phyloP scores from a whole-genome alignment of 2,888 invertebrate species.

The Scaptomyza cyrtandrae region DNA sequence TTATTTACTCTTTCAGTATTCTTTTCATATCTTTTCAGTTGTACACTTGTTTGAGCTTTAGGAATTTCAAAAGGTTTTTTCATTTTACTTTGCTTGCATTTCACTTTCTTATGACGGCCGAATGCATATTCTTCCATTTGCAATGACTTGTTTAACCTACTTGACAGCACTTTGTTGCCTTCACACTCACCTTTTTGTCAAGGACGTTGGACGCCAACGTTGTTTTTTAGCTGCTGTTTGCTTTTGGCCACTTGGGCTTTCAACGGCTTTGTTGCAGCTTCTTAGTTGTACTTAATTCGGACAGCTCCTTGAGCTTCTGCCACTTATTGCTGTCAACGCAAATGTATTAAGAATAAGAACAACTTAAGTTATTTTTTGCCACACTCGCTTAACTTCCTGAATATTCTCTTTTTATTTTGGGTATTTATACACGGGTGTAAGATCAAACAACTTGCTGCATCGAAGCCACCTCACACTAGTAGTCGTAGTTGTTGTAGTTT shows the following conservation, averaged over 20 bases:
- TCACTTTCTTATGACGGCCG: constrained; percentile 21
- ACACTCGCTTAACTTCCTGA: constrained; percentile 56
- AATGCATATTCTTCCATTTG: constrained; percentile 14
- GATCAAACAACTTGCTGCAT: constrained; percentile 67
- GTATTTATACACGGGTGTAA: constrained; percentile 56
- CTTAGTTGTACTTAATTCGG: constrained; percentile 47
- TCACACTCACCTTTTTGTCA: constrained; percentile 73
- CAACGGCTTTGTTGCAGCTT: constrained; percentile 38
- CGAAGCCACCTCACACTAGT: constrained; percentile 46
- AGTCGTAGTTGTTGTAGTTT: not conserved
- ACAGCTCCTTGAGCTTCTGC: constrained; percentile 64
- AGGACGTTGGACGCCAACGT: constrained; percentile 63
- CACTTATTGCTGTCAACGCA: constrained; percentile 72
- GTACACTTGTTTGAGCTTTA: not conserved
- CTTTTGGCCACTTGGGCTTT: constrained; percentile 44
- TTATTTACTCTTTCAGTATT: not conserved
- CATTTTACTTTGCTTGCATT: constrained; percentile 1
- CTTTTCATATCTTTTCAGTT: not conserved
- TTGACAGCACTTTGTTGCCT: constrained; percentile 51
- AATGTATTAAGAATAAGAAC: constrained; percentile 63
- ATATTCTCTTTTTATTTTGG: constrained; percentile 21
- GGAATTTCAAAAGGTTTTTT: not conserved
- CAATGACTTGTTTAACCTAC: constrained; percentile 43
- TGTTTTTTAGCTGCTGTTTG: constrained; percentile 28
- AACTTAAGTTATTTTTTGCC: constrained; percentile 67